These are phyloP conservation scores for Noctua comes DNA, from an alignment of 2,888 invertebrate species.

Conservation along the genomic window DNA sequence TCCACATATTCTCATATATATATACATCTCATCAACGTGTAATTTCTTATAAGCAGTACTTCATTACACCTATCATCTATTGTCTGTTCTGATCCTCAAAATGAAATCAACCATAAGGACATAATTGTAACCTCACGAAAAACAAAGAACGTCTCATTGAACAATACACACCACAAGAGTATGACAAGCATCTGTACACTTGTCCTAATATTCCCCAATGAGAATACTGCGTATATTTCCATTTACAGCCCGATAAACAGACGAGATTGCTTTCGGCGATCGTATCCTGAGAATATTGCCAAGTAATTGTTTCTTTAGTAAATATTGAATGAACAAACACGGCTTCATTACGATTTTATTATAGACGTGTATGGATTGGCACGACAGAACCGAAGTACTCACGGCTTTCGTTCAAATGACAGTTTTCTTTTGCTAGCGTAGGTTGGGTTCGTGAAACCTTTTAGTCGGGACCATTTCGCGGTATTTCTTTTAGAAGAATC, in stretches of 20 bases:
- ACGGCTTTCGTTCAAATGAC: not conserved
- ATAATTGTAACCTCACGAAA: not conserved
- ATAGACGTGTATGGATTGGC: conserved; percentile 31
- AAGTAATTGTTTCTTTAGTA: conserved; percentile 59
- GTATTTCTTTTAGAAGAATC: conserved; percentile 17
- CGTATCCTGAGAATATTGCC: conserved; percentile 57
- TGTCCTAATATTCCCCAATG: conserved; percentile 45
- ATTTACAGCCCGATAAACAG: conserved; percentile 58
- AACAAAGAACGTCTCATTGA: conserved; percentile 5
- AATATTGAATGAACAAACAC: conserved; percentile 60
- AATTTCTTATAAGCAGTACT: not conserved
- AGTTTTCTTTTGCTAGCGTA: not conserved
- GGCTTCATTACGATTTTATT: conserved; percentile 55
- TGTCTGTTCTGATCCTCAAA: not conserved
- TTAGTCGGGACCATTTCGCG: not conserved
- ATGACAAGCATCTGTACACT: conserved; percentile 40
- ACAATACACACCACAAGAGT: conserved; percentile 13
- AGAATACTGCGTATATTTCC: conserved; percentile 47
- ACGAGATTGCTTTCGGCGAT: conserved; percentile 55
- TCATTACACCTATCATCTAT: not conserved
- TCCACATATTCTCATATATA: too few species aligned
- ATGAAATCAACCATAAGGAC: not conserved
- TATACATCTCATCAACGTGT: not conserved
- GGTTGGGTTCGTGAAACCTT: conserved; percentile 31
- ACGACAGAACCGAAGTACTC: conserved; percentile 15